phyloP scores from a whole-genome alignment of 2,113 vertebrate species.

The rabbit (Oryctolagus cuniculus) region DNA sequence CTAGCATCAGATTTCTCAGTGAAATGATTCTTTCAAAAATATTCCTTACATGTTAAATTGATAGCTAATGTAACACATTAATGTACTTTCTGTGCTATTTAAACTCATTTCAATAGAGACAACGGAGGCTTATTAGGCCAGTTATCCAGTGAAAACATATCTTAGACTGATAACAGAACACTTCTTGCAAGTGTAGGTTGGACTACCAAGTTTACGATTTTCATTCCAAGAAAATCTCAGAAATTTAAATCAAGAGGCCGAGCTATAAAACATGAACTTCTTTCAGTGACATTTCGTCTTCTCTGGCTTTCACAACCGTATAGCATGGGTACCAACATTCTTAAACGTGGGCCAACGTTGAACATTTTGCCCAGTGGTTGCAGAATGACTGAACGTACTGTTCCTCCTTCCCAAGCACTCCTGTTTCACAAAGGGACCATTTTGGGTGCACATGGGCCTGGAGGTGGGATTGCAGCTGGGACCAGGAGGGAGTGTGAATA shows the following conservation, averaged over 20 bases:
- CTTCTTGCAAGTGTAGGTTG: background rate
- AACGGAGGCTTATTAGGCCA: background rate
- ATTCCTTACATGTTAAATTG: background rate
- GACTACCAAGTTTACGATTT: background rate
- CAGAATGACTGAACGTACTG: constrained; percentile 85
- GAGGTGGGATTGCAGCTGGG: constrained; percentile 72
- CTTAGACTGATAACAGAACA: background rate
- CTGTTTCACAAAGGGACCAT: constrained; percentile 86
- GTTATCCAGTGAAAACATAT: background rate
- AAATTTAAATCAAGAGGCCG: constrained; percentile 55
- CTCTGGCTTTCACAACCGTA: background rate
- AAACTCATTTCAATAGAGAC: background rate
- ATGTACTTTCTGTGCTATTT: constrained; percentile 32
- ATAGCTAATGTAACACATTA: background rate
- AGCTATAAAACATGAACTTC: constrained; percentile 14
- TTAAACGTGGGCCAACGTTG: constrained; percentile 79
- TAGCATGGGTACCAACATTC: constrained; percentile 76
- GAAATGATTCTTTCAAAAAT: background rate
- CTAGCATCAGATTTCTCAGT: background rate
- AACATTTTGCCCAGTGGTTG: constrained; percentile 84
- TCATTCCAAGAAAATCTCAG: constrained; percentile 8
- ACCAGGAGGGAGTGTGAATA: constrained; percentile 84
- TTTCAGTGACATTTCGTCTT: constrained; percentile 39
- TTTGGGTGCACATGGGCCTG: constrained; percentile 77
- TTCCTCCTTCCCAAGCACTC: constrained; percentile 77